These are phyloP conservation scores for Junonia oenone DNA, from an alignment of 2,888 invertebrate genomes.

Conservation along the genomic window DNA sequence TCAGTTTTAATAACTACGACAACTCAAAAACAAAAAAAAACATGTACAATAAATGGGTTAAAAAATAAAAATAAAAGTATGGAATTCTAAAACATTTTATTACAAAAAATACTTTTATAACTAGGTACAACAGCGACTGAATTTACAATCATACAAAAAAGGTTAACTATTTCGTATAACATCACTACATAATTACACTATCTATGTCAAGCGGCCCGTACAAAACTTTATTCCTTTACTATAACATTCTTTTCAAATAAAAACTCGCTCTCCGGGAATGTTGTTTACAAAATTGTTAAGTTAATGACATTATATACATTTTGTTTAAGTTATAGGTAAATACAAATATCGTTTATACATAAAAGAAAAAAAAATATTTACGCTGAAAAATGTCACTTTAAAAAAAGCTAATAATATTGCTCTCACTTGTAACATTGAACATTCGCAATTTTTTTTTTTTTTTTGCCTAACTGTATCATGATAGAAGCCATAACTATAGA, in stretches of 20 bases:
- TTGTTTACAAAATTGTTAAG: background rate
- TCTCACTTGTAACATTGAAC: background rate
- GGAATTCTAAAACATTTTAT: slow-evolving; percentile 50
- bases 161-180: background rate
- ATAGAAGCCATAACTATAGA: too few species aligned
- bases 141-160: slow-evolving; percentile 14
- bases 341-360: too few species aligned
- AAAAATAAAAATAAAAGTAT: slow-evolving; percentile 15
- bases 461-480: too few species aligned
- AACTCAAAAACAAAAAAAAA: too few species aligned
- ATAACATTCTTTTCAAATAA: background rate
- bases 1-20: too few species aligned
- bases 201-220: background rate
- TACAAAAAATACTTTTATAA: slow-evolving; percentile 55
- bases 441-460: too few species aligned
- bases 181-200: background rate
- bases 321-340: background rate
- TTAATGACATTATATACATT: background rate
- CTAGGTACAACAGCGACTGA: slow-evolving; percentile 27
- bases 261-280: background rate
- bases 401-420: background rate
- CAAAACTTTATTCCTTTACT: background rate
- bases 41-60: background rate
- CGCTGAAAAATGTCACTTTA: background rate
- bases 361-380: background rate